These are phyloP conservation scores for Metridium senile DNA, from an alignment of 92 coral and sea anemone species.

Conservation along the genomic window DNA sequence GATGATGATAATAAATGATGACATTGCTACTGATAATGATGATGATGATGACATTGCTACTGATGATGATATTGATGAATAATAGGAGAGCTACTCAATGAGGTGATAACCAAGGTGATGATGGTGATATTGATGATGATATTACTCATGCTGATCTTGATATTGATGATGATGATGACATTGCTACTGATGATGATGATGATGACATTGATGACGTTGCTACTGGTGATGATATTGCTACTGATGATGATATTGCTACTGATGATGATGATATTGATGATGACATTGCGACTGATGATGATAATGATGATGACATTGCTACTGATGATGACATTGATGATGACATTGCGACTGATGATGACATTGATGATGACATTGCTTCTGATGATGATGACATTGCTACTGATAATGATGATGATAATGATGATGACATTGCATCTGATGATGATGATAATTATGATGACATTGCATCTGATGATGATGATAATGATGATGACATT, in stretches of 20 bases:
- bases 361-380: background rate
- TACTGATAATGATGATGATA: background rate
- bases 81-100: too few species aligned
- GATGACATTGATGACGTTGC: background rate
- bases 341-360: background rate
- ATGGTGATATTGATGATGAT: background rate
- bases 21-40: too few species aligned
- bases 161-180: background rate
- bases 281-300: background rate
- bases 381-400: background rate
- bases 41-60: too few species aligned
- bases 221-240: background rate
- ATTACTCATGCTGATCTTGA: background rate
- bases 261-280: background rate
- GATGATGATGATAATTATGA: too few species aligned
- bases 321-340: background rate
- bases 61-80: too few species aligned
- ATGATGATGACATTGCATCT: too few species aligned
- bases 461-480: too few species aligned
- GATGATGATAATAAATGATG: too few species aligned
- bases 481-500: too few species aligned
- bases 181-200: background rate
- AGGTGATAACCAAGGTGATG: background rate
- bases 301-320: background rate
- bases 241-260: background rate